These are phyloP conservation scores for Lepetodrilus schrolli DNA, from an alignment of 2,888 invertebrate species.

Conservation along the genomic window DNA sequence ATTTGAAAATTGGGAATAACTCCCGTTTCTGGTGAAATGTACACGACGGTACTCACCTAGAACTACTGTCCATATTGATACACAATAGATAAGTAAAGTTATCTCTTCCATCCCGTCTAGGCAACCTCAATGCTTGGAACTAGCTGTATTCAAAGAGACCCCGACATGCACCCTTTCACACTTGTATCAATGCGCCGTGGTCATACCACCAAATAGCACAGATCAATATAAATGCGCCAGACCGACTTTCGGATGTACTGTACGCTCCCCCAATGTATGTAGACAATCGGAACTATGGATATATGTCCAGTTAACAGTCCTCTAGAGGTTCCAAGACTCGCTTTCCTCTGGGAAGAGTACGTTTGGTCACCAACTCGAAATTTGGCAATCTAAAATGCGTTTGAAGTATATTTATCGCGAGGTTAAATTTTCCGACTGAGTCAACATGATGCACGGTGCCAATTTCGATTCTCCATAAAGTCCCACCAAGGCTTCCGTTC, in stretches of 20 bases:
- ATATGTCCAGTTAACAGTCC: too few species aligned
- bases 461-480: conserved; percentile 13
- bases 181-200: conserved; percentile 9
- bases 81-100: background rate
- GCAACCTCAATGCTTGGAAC: background rate
- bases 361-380: too few species aligned
- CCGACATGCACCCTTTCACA: background rate
- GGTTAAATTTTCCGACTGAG: background rate
- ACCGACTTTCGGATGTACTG: background rate
- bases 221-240: background rate
- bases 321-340: too few species aligned
- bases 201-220: background rate
- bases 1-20: background rate
- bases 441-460: background rate
- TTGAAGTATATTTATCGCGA: background rate
- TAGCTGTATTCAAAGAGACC: background rate
- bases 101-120: background rate
- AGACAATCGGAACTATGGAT: background rate
- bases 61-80: background rate
- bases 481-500: background rate
- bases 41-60: background rate
- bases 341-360: too few species aligned
- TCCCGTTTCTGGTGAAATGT: too few species aligned
- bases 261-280: background rate
- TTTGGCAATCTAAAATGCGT: too few species aligned